Conservation (phyloP, 2,113 vertebrate genomes). For the Tursiops truncatus region DNA sequence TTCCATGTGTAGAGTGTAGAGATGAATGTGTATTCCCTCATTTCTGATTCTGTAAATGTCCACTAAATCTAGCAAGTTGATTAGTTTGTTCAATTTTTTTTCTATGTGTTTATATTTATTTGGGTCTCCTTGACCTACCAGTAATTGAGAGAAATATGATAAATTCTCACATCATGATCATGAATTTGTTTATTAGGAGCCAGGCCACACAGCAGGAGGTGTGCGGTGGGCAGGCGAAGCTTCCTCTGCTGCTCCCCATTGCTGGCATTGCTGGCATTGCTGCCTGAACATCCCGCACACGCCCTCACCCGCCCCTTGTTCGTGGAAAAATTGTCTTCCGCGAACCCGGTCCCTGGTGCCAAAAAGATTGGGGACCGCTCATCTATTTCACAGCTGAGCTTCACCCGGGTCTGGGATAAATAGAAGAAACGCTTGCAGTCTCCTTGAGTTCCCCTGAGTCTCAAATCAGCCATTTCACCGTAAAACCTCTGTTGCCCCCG, state of each 20-base stretch:
- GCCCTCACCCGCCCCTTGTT: too few relatives aligned
- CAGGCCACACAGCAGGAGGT: too few relatives aligned
- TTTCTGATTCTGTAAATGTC: neutral
- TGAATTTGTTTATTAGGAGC: neutral
- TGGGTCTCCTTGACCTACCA: neutral
- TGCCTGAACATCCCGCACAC: too few relatives aligned
- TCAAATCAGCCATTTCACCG: neutral
- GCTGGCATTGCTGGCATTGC: too few relatives aligned
- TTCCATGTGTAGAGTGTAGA: neutral
- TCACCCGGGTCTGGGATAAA: neutral
- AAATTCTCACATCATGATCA: neutral
- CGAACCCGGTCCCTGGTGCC: too few relatives aligned
- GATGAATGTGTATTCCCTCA: neutral
- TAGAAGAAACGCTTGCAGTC: rapidly evolving
- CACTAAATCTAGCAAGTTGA: neutral
- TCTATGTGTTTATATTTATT: neutral
- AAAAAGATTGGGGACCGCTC: too few relatives aligned
- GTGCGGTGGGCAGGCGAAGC: too few relatives aligned
- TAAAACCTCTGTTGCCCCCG: neutral
- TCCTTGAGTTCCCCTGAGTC: too few relatives aligned
- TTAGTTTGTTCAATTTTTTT: neutral
- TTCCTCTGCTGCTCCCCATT: too few relatives aligned
- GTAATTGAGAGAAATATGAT: neutral
- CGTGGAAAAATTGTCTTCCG: too few relatives aligned
- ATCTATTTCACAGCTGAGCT: neutral